Evolutionary conservation across 2,888 invertebrate species (phyloP).

Genomic region (Chydorus sphaericus): DNA sequence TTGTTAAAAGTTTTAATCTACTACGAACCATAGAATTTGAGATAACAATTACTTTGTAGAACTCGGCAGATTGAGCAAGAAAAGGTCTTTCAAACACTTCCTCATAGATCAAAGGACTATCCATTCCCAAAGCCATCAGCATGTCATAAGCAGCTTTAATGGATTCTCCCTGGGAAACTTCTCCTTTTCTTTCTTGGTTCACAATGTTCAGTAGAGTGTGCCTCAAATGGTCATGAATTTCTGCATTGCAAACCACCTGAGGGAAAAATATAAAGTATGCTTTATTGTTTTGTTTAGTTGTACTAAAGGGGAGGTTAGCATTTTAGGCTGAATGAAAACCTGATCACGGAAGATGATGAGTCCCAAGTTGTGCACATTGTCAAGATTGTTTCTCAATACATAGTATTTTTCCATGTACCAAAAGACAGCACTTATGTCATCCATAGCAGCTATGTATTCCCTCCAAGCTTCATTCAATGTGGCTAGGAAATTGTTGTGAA

Average conservation of each 20-base stretch:
- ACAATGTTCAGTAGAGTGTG: slow-evolving; percentile 91
- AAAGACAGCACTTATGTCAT: slow-evolving; percentile 98
- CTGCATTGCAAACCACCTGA: slow-evolving; percentile 85
- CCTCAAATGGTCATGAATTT: slow-evolving; percentile 83
- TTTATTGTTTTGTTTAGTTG: too few species aligned
- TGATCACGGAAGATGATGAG: slow-evolving; percentile 95
- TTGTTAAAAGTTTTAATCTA: neutral
- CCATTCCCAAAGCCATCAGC: slow-evolving; percentile 96
- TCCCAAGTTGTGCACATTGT: slow-evolving; percentile 97
- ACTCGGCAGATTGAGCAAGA: slow-evolving; percentile 90
- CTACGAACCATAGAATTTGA: neutral
- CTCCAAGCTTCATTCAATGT: slow-evolving; percentile 96
- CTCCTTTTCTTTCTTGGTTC: slow-evolving; percentile 85
- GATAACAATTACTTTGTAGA: slow-evolving; percentile 61
- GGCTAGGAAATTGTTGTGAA: slow-evolving; percentile 94
- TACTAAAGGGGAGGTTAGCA: neutral
- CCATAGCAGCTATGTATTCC: slow-evolving; percentile 99
- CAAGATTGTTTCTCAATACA: slow-evolving; percentile 95
- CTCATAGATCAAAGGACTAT: slow-evolving; percentile 79
- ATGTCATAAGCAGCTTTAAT: slow-evolving; percentile 98
- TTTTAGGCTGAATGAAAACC: slow-evolving; percentile 38
- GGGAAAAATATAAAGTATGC: slow-evolving; percentile 16
- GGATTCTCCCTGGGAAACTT: slow-evolving; percentile 90
- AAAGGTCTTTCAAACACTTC: slow-evolving; percentile 98
- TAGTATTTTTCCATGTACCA: slow-evolving; percentile 99